Conservation (phyloP, 1,140 invertebrate genomes). For the Acyrthosiphon pisum region DNA sequence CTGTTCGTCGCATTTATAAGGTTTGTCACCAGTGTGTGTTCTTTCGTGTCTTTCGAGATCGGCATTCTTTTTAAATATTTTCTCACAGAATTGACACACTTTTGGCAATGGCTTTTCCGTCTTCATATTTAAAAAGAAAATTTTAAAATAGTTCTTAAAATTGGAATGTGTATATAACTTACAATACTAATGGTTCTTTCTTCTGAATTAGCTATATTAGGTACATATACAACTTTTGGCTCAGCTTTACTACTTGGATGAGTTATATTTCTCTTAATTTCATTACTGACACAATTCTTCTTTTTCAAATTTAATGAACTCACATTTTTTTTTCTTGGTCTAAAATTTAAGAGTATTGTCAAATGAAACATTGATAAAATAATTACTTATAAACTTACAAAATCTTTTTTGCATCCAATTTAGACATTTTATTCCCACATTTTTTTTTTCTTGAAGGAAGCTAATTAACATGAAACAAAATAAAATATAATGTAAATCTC, state of each 20-base stretch:
- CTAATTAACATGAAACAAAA: background rate
- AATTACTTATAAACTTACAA: background rate
- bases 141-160: background rate
- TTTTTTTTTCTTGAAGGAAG: background rate
- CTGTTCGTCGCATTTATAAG: conserved; percentile 68
- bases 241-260: background rate
- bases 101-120: conserved; percentile 60
- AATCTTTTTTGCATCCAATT: background rate
- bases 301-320: background rate
- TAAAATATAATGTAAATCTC: background rate
- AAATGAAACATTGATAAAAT: background rate
- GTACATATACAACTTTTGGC: conserved; percentile 24
- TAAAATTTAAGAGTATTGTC: background rate
- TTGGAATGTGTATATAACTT: background rate
- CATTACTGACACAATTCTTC: background rate
- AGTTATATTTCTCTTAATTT: background rate
- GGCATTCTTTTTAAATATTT: conserved; percentile 67
- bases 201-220: conserved; percentile 32
- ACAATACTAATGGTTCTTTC: background rate
- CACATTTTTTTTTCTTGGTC: background rate
- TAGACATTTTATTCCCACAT: background rate
- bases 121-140: background rate
- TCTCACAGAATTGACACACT: conserved; percentile 68
- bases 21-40: conserved; percentile 74
- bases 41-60: conserved; percentile 67